Evolutionary conservation across 1,140 invertebrate genomes (phyloP).

Genomic region (Triops cancriformis): DNA sequence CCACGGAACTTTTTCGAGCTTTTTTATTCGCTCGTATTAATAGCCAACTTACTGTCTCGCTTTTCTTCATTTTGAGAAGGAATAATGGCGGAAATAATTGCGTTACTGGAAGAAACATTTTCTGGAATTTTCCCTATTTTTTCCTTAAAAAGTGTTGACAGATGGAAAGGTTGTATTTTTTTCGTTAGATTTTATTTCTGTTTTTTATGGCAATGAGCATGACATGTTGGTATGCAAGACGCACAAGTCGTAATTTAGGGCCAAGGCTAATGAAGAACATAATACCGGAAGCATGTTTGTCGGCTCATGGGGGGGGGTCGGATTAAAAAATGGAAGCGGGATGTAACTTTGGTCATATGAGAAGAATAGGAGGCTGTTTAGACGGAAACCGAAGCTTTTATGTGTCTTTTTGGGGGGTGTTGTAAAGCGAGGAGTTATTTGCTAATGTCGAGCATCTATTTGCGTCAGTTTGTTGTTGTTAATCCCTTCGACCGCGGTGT

Average conservation of each 20-base stretch:
- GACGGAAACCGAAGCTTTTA: background rate
- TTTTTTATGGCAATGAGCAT: background rate
- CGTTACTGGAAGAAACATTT: too few relatives aligned
- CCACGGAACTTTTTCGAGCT: background rate
- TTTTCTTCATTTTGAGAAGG: too few relatives aligned
- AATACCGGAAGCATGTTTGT: conserved; percentile 4
- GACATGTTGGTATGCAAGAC: background rate
- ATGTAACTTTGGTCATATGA: background rate
- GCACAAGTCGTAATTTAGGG: background rate
- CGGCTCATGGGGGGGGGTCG: background rate
- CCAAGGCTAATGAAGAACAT: conserved; percentile 10
- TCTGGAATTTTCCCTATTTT: too few relatives aligned
- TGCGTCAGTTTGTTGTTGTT: conserved; percentile 7
- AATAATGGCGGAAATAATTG: too few relatives aligned
- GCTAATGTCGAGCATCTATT: background rate
- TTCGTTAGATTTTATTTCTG: too few relatives aligned
- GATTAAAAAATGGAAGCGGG: background rate
- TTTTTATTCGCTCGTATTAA: background rate
- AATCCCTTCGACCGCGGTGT: background rate
- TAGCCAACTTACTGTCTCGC: background rate
- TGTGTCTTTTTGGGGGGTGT: background rate
- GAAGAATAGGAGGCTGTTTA: background rate
- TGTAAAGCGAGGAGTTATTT: background rate
- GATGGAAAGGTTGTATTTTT: too few relatives aligned
- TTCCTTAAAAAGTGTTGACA: too few relatives aligned